Base-by-base conservation (phyloP, 2,113 vertebrate species). In the Chroicocephalus ridibundus region DNA sequence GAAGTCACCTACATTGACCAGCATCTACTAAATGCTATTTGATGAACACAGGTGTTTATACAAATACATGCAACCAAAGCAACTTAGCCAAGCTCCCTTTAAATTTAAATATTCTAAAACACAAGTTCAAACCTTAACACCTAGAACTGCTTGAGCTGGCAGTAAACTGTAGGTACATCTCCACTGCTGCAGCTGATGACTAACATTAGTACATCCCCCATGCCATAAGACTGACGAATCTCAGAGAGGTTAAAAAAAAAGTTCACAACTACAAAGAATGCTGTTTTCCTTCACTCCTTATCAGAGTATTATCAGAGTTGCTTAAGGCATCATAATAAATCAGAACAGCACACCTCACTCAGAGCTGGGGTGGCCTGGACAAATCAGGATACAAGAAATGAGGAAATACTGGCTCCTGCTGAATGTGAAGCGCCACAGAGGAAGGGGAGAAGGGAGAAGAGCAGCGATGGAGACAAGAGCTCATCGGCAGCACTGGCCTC, bases 381-480 rank as follows among this genome's bases (percentile, higher is more conserved):
- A 54, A 21, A 13, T 27, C 11, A 34, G 15, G 46, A 11, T 3
- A 22, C 9, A 9, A 42, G 42, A 20, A n/a, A 6, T 4, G 21
- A 71, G 25, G n/a, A 55, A 64, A 32, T 1, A 29, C 2, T 34
- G 29, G 31, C 14, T 51, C 51, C 32, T 44, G 26, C 9, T 2
- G 19, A 31, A 13, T 1, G 8, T 2, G 34, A n/a, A 31, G 11
- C 14, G 26, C 44, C 4, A 1, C 34, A 10, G 13, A 5, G 40
- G 21, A 13, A 34, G 29, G 38, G 36, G 27, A 44, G 46, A 29
- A 13, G 8, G 0, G 3, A 34, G 70, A 6, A 6, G 46, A 29
- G 27, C 1, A 4, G 13, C 2, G 51, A 13, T 1, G 2, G 17
- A 27, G 32, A 8, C n/a, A 11, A 5, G 6, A 8, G 8, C 44